A percentile compares a stretch with the other conserved stretches of the same genome.
phyloP scores from a whole-genome alignment of 2,113 vertebrate species.

The Onychostoma macrolepis region DNA sequence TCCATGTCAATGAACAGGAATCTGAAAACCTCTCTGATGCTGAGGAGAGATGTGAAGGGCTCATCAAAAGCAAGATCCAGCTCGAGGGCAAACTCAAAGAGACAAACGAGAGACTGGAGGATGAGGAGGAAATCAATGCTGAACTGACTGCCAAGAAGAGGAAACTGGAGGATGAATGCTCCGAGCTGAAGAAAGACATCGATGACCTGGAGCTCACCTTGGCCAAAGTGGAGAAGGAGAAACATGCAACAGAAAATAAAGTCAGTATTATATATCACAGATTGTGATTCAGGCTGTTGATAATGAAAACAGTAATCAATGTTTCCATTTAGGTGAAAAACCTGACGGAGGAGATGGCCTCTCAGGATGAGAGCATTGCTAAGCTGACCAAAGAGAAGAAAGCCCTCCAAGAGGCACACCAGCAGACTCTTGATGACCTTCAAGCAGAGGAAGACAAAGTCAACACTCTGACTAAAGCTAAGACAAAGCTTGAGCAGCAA shows the following conservation, averaged over 20 bases:
- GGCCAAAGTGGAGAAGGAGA: no score
- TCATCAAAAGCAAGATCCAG: conserved; percentile 85
- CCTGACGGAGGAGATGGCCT: conserved; percentile 59
- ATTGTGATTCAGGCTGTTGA: no score
- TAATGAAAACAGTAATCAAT: neutral
- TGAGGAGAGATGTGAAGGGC: conserved; percentile 70
- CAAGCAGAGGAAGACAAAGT: conserved; percentile 78
- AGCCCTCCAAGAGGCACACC: conserved; percentile 61
- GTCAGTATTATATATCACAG: neutral
- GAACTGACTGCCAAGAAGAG: no score
- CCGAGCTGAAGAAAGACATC: no score
- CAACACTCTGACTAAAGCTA: conserved; percentile 74
- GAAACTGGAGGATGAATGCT: no score
- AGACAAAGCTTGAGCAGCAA: conserved; percentile 59
- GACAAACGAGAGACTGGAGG: conserved; percentile 8
- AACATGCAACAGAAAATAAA: no score
- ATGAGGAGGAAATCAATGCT: conserved; percentile 20
- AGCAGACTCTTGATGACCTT: conserved; percentile 69
- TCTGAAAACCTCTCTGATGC: no score
- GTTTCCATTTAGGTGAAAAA: conserved; percentile 52
- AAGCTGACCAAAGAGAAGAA: conserved; percentile 63
- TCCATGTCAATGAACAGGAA: neutral
- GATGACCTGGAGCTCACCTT: no score
- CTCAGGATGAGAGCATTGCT: conserved; percentile 55
- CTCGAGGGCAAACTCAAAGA: conserved; percentile 58